phyloP scores from a whole-genome alignment of 2,888 invertebrate genomes.

The Siphlonurus alternatus region DNA sequence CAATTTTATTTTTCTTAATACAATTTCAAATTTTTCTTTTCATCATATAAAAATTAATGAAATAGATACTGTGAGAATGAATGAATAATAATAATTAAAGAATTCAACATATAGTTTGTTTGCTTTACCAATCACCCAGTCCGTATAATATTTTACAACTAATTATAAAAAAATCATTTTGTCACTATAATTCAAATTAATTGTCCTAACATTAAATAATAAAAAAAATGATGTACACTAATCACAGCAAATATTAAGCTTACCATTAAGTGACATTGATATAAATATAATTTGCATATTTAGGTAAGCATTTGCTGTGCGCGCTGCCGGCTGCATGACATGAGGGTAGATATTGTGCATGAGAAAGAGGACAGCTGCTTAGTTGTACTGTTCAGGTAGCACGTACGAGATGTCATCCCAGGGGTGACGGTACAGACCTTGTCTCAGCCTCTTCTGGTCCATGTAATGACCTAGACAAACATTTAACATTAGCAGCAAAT shows the following conservation, averaged over 20 bases:
- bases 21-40: too few species aligned
- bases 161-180: too few species aligned
- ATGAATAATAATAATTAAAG: too few species aligned
- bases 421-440: conserved; percentile 97
- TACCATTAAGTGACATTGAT: neutral
- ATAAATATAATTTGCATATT: neutral
- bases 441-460: conserved; percentile 96
- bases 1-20: too few species aligned
- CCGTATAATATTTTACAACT: neutral
- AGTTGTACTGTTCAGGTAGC: conserved; percentile 53
- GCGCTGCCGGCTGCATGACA: neutral
- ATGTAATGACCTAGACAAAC: conserved; percentile 64
- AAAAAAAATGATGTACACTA: too few species aligned
- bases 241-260: neutral
- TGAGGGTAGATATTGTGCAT: neutral
- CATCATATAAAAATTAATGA: too few species aligned
- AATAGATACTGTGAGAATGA: too few species aligned
- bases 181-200: too few species aligned
- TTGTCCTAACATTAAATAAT: too few species aligned
- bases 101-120: too few species aligned
- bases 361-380: conserved; percentile 12
- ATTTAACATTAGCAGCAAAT: conserved; percentile 4
- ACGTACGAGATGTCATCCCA: conserved; percentile 98
- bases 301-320: neutral
- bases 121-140: neutral